These are phyloP conservation scores for Julus scandinavius DNA, from an alignment of 2,888 invertebrate genomes.

Conservation along the genomic window DNA sequence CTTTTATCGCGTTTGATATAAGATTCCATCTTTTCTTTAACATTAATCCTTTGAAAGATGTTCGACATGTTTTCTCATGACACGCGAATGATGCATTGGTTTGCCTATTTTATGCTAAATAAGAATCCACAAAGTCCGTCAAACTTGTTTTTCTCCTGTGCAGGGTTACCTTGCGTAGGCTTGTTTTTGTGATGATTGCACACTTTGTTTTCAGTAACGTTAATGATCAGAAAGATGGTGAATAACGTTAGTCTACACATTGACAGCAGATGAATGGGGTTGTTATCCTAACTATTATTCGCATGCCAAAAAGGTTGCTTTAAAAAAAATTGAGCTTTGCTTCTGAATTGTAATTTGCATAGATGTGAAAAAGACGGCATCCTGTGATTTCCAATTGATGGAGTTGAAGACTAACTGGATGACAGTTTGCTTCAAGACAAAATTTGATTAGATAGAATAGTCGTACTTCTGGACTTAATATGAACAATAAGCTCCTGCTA, in stretches of 20 bases:
- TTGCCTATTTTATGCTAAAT: slow-evolving; percentile 19
- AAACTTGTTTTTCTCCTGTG: slow-evolving; percentile 10
- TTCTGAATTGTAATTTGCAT: too few species aligned
- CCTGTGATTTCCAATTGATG: too few species aligned
- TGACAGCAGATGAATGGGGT: background rate
- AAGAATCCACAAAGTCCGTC: background rate
- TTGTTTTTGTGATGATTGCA: background rate
- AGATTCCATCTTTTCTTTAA: background rate
- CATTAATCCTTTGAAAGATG: background rate
- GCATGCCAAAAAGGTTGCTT: background rate
- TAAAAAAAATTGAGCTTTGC: too few species aligned
- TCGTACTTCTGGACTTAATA: too few species aligned
- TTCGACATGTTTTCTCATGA: background rate
- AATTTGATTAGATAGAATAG: too few species aligned
- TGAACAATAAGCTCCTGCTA: too few species aligned
- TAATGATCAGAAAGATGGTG: background rate
- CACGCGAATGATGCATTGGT: background rate
- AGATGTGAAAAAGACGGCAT: too few species aligned
- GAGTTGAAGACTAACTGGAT: too few species aligned
- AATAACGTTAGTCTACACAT: background rate
- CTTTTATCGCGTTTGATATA: background rate
- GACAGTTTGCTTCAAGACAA: too few species aligned
- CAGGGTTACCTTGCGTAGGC: background rate
- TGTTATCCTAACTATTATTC: background rate
- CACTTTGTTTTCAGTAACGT: background rate